Evolutionary conservation across 2,113 vertebrate species (phyloP).

Genomic region (Phaetusa simplex): DNA sequence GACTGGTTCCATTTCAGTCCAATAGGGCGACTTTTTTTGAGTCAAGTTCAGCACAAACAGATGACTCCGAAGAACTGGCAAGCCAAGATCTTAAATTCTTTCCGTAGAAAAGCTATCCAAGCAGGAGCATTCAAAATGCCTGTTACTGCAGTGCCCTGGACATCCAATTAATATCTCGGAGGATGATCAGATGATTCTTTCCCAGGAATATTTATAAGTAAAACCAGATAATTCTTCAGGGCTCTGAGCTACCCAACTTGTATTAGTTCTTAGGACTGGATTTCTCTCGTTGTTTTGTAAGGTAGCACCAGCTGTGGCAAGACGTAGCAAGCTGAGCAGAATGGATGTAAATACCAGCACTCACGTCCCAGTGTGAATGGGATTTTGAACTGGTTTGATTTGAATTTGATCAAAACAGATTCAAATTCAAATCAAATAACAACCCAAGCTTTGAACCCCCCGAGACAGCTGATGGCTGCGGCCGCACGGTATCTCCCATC

Average conservation of each 20-base stretch:
- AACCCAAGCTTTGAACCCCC: neutral
- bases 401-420: too few relatives aligned
- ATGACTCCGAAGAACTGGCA: neutral
- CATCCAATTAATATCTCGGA: neutral
- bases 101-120: slow-evolving; percentile 12
- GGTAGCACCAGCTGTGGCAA: neutral
- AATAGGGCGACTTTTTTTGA: neutral
- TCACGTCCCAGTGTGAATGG: fast-evolving
- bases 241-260: neutral
- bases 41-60: slow-evolving; percentile 6
- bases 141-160: neutral
- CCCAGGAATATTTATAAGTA: neutral
- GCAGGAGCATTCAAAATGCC: neutral
- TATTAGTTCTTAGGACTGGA: neutral
- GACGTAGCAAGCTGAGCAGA: neutral
- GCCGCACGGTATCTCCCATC: neutral
- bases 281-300: neutral
- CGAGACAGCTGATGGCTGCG: fast-evolving
- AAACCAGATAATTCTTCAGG: neutral
- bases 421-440: too few relatives aligned
- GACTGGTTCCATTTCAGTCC: neutral
- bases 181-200: neutral
- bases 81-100: slow-evolving; percentile 11
- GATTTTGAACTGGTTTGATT: too few relatives aligned
- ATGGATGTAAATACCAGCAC: neutral